These are phyloP conservation scores for Melanostigma gelatinosum DNA, from an alignment of 2,113 vertebrate genomes.

Conservation along the genomic window DNA sequence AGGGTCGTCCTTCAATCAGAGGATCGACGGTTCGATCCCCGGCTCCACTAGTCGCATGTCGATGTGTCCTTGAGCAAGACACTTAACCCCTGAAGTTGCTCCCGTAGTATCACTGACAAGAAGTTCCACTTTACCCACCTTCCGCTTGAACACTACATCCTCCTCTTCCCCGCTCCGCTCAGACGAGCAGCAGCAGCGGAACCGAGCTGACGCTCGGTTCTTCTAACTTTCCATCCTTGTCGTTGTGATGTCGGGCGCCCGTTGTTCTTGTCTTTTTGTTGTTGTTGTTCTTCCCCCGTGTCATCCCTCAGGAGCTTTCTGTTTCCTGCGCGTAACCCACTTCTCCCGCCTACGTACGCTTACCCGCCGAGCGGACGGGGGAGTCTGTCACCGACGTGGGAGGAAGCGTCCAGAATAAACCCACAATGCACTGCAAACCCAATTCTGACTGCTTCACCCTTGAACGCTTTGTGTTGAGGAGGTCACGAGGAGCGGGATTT, in stretches of 20 bases:
- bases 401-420: slow-evolving; percentile 56
- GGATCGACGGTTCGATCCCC: too few relatives aligned
- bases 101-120: background rate
- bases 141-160: slow-evolving; percentile 7
- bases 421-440: slow-evolving; percentile 36
- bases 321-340: slow-evolving; percentile 64
- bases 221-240: slow-evolving; percentile 21
- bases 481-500: slow-evolving; percentile 20
- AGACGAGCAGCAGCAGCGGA: slow-evolving; percentile 27
- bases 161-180: slow-evolving; percentile 17
- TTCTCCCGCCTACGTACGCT: slow-evolving; percentile 47
- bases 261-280: background rate
- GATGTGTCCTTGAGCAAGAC: too few relatives aligned
- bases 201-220: slow-evolving; percentile 33
- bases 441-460: slow-evolving; percentile 31
- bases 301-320: slow-evolving; percentile 55
- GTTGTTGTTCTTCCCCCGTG: slow-evolving; percentile 43
- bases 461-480: background rate
- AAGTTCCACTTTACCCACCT: slow-evolving; percentile 10
- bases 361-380: slow-evolving; percentile 13
- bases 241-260: background rate
- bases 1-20: too few relatives aligned
- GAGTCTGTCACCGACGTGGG: slow-evolving; percentile 47
- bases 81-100: too few relatives aligned
- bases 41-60: too few relatives aligned